Evolutionary conservation across 2,797 vertebrate genomes (phyloP).

Genomic region (Mus spretus): DNA sequence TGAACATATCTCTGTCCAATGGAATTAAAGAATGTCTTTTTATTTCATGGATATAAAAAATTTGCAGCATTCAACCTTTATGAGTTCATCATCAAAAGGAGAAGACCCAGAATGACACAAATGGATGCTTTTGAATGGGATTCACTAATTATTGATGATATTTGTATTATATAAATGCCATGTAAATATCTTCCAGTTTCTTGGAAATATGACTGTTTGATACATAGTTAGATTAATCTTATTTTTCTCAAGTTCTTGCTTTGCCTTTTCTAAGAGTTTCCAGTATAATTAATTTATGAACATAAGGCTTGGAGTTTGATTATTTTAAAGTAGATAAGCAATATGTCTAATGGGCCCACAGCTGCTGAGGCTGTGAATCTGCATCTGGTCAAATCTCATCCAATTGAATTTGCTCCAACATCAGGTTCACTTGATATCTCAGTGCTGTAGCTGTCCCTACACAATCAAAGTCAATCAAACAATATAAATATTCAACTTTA

Average conservation of each 20-base stretch:
- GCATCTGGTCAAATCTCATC: constrained; percentile 66
- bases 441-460: background rate
- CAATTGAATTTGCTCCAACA: constrained; percentile 56
- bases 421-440: constrained; percentile 44
- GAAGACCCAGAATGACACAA: background rate
- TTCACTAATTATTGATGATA: background rate
- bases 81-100: background rate
- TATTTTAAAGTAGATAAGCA: constrained; percentile 70
- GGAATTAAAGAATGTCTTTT: background rate
- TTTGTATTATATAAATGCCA: background rate
- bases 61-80: background rate
- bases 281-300: constrained; percentile 73
- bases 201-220: background rate
- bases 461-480: constrained; percentile 41
- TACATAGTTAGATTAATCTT: background rate
- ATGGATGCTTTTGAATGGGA: background rate
- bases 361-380: constrained; percentile 38
- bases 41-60: background rate
- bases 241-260: constrained; percentile 45
- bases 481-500: background rate
- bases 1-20: background rate
- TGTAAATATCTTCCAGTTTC: background rate
- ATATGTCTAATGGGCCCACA: constrained; percentile 67
- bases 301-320: constrained; percentile 61
- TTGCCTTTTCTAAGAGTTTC: constrained; percentile 39